Conservation (phyloP, 2,888 invertebrate species). For the Acleris holmiana region DNA sequence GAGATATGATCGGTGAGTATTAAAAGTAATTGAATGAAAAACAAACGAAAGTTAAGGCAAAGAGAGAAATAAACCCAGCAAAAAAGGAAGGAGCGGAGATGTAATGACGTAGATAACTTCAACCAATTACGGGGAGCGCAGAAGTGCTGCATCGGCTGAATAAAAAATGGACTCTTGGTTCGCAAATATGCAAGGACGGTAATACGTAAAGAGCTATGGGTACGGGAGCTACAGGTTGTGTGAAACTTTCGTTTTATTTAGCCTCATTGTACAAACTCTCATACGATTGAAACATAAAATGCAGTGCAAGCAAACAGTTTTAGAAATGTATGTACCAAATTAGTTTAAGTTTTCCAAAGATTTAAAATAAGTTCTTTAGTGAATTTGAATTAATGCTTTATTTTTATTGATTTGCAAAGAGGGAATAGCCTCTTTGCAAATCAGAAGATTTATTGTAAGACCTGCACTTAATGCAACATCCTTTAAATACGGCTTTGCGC, state of each 20-base stretch:
- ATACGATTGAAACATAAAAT: conserved; percentile 18
- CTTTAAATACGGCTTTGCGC: conserved; percentile 29
- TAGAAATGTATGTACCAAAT: too few relatives aligned
- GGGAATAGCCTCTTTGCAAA: too few relatives aligned
- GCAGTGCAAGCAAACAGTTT: neutral
- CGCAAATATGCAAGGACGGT: conserved; percentile 71
- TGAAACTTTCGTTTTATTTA: conserved; percentile 44
- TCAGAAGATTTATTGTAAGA: neutral
- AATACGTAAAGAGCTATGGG: conserved; percentile 58
- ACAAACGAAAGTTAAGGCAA: conserved; percentile 74
- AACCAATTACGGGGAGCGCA: conserved; percentile 78
- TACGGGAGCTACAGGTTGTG: conserved; percentile 49
- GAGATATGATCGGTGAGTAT: conserved; percentile 62
- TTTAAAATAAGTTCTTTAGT: too few relatives aligned
- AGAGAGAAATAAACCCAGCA: conserved; percentile 72
- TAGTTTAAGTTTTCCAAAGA: too few relatives aligned
- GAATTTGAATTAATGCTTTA: too few relatives aligned
- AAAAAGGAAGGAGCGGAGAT: conserved; percentile 77
- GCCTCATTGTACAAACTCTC: conserved; percentile 11
- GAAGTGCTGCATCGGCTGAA: conserved; percentile 78
- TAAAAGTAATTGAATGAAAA: conserved; percentile 81
- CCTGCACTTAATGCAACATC: conserved; percentile 32
- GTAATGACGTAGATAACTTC: conserved; percentile 82
- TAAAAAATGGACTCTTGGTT: conserved; percentile 72
- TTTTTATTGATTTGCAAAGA: too few relatives aligned